These are phyloP conservation scores for Zoanthus sociatus DNA, from an alignment of 92 coral and sea anemone species.

Conservation along the genomic window DNA sequence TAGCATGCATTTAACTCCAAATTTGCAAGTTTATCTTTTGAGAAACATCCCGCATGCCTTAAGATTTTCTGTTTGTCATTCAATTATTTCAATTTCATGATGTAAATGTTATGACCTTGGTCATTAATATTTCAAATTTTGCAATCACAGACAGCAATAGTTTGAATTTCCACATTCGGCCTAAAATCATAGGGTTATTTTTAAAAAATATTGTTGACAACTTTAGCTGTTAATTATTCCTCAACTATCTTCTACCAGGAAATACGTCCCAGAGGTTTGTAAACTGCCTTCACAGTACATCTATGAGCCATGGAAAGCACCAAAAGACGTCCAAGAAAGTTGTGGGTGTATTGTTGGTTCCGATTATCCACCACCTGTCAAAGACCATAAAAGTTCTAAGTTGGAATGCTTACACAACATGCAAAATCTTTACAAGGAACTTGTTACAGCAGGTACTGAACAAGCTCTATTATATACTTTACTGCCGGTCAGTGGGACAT, in stretches of 20 bases:
- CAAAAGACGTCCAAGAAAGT: slow-evolving; percentile 61
- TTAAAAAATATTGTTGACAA: too few species aligned
- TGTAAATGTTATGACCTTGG: too few species aligned
- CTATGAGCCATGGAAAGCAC: slow-evolving; percentile 93
- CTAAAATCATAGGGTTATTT: too few species aligned
- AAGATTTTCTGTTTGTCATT: too few species aligned
- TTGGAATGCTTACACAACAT: slow-evolving; percentile 63
- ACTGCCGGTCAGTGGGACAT: neutral
- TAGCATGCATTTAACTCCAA: too few species aligned
- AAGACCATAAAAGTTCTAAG: slow-evolving; percentile 69
- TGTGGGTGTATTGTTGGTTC: slow-evolving; percentile 79
- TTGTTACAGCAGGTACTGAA: slow-evolving; percentile 66
- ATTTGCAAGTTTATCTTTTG: too few species aligned
- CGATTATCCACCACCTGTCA: slow-evolving; percentile 83
- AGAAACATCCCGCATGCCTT: too few species aligned
- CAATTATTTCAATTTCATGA: too few species aligned
- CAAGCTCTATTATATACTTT: neutral
- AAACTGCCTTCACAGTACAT: slow-evolving; percentile 68
- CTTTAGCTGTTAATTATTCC: too few species aligned
- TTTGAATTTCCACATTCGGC: too few species aligned
- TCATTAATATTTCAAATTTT: too few species aligned
- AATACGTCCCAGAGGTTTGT: slow-evolving; percentile 82
- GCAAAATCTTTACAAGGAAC: slow-evolving; percentile 55
- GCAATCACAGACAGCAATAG: too few species aligned
- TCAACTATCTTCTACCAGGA: slow-evolving; percentile 43